Conservation (phyloP, 2,113 vertebrate species). For the Apodemus speciosus region DNA sequence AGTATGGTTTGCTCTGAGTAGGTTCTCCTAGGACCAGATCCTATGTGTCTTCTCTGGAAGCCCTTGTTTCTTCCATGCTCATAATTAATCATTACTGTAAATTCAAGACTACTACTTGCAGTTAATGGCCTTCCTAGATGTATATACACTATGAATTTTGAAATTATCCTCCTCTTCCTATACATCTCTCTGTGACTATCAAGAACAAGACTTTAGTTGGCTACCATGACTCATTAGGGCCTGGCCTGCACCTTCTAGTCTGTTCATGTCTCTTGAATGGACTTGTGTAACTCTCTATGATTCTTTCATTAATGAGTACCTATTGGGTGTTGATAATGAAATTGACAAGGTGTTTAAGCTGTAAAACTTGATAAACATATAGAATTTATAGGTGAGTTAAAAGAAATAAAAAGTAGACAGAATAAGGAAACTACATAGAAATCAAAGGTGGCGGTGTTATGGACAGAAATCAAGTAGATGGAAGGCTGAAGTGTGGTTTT, state of each 20-base stretch:
- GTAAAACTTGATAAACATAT: neutral
- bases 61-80: neutral
- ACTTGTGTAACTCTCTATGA: neutral
- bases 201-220: neutral
- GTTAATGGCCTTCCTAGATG: neutral
- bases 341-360: neutral
- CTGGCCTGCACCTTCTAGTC: neutral
- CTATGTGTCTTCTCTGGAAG: neutral
- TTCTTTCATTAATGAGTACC: neutral
- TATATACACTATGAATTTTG: neutral
- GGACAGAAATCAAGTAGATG: neutral
- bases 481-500: neutral
- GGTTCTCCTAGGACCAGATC: neutral
- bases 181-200: neutral
- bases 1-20: neutral
- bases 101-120: neutral
- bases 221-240: rapidly evolving
- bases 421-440: neutral
- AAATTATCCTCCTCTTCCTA: neutral
- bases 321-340: neutral
- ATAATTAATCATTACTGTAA: neutral
- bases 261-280: neutral
- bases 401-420: neutral
- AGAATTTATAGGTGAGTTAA: neutral
- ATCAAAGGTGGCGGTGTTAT: neutral